Base-by-base conservation (phyloP, 2,113 vertebrate species). In the Lasiurus cinereus region DNA sequence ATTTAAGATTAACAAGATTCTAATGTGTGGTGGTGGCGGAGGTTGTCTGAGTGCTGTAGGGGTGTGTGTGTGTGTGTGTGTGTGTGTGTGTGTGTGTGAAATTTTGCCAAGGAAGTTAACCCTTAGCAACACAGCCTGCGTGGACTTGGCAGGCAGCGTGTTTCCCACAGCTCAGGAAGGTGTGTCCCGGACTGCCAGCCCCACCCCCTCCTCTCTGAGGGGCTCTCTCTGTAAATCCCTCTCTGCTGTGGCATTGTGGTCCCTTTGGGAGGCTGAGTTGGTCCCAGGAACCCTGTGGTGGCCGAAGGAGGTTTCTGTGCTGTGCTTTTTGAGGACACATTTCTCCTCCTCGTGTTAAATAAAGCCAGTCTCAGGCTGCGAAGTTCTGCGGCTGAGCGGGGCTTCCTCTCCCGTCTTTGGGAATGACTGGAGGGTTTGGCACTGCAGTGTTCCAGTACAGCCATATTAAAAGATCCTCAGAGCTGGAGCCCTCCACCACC, bases 381-480 rank as follows among this genome's bases (percentile, higher is more conserved):
- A 98, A 98, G 97, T 98, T 98, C 83, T 96, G 93, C 87, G 96
- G 96, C 94, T 59, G 95, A 98, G 95, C 33, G n/a, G 59, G 95
- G 96, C 95, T 96, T 94, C 91, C 96, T 94, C 97, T 96, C 95
- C 95, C 95, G 97, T 97, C 96, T 97, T 96, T 91, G 84, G 84
- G 85, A 96, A 96, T 93, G 96, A 72, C 97, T 94, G 84, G 97
- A 52, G 97, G 97, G 88, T 85, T 97, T 98, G 97, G 97, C 97
- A 97, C 98, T 98, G 98, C 98, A 97, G 98, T 96, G 96, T 98
- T 98, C 98, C 98, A 98, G 97, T 98, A 98, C 98, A 98, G 98
- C 98, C 98, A 98, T 99, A 98, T 98, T 99, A 98, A 98, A 96
- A 98, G 98, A 97, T 98, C 98, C 97, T 98, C 92, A 88, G 96